Evolutionary conservation across 2,113 vertebrate genomes (phyloP), one percentile per base, ranked within the genome.

Genomic region (Australoheros scitulus): DNA sequence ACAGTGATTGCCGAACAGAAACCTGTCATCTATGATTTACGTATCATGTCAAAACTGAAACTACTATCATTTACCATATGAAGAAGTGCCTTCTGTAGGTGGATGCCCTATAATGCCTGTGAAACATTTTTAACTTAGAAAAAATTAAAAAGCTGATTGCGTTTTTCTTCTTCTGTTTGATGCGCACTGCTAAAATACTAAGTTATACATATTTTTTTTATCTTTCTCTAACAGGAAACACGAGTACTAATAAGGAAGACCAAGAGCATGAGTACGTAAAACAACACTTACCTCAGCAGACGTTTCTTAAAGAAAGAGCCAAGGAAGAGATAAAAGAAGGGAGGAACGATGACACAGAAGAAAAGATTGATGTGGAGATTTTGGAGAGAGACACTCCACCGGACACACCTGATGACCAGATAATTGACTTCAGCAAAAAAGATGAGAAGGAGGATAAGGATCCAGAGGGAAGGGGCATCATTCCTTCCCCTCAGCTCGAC

Each of bases 21-120:
- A 94, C 90, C 58, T 80, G 9, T 5, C 68, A 24, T 50, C 17
- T 8, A 22, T 58, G 74, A 79, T 79, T 77, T 77, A 68, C 7
- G 50, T 60, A 82, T 92, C 75, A 93, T 64, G 50, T 80, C 61
- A 91, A 90, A 94, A 94, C 88, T 41, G 91, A 95, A 95, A 95
- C 77, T 88, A 87, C 89, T 88, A 90, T 82, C 91, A 63, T 95
- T 96, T 95, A 95, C 94, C 93, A 94, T 94, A 87, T 94, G 87
- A 87, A 85, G 92, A 86, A 59, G 92, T 77, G 79, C 13, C 50
- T 38, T 65, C 18, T 17, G 83, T 87, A 72, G 87, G 90, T 11
- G 61, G 80, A 81, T 83, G 87, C 61, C 26, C 83, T 55, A 70
- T 41, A 34, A 34, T 60, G 9, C 50, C 38, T 80, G 79, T 80